Base-by-base conservation (phyloP, 2,113 vertebrate genomes). In the Meriones unguiculatus region DNA sequence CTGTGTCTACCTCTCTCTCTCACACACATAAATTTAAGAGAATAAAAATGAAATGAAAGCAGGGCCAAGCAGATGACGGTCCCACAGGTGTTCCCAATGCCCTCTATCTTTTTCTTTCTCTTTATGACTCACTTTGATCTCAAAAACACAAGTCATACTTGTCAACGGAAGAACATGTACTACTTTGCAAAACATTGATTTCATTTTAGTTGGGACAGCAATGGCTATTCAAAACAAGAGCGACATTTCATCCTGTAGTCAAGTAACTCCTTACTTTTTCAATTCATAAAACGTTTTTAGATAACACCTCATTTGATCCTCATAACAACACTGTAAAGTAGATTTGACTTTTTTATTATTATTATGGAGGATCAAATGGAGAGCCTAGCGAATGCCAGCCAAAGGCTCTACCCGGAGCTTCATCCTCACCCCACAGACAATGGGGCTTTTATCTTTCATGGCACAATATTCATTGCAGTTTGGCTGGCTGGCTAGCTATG, bases 181-280 rank as follows among this genome's bases (percentile, higher is more conserved):
- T 80, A 35, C 17, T 80, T 87, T 85, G 64, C 89, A 78, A 94
- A 81, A 3, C 96, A 75, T 84, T 82, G 2, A 57, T 93, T 92
- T 93, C 20, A 15, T 77, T 87, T 77, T 78, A 65, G 76, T 46
- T 69, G 91, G 57, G 84, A 92, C 7, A 89, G 32, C 8, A 81
- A n/a, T 41, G 89, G 57, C 32, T 50, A 38, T 38, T 85, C 32
- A 76, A 85, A 87, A 85, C 41, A 87, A 72, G 57, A 50, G 30
- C 50, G 30, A 82, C 10, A 41, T 87, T 64, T 64, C 54, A 91
- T 67, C 38, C 32, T 0, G 12, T 15, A 72, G 28, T 20, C 67
- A 59, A 81, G 50, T 2, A 14, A 46, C 90, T 84, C 28, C 67
- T 96, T 38, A 35, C 70, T 97, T 87, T 65, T 91, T 64, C 1